phyloP scores from a whole-genome alignment of 2,888 invertebrate species.

The Agonopterix heracliana region DNA sequence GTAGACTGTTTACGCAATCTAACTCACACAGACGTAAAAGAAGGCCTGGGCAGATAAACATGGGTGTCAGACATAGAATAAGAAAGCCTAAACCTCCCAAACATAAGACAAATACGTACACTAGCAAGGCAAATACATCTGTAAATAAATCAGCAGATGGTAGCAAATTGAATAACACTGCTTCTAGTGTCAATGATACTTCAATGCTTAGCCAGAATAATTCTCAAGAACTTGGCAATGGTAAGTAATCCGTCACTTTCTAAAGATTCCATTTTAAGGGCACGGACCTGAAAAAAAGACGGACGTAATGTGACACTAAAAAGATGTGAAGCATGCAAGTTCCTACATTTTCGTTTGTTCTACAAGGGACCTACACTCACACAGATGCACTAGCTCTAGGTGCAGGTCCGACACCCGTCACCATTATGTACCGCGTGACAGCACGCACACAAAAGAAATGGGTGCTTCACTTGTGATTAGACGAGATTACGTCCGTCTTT shows the following conservation, averaged over 20 bases:
- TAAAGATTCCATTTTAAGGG: too few species aligned
- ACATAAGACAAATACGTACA: slow-evolving; percentile 23
- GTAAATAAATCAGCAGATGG: slow-evolving; percentile 13
- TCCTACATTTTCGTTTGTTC: too few species aligned
- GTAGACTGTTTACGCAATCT: slow-evolving; percentile 39
- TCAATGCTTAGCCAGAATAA: slow-evolving; percentile 49
- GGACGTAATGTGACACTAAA: too few species aligned
- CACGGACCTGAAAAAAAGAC: too few species aligned
- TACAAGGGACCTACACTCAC: too few species aligned
- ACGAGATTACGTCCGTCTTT: too few species aligned
- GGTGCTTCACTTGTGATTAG: too few species aligned
- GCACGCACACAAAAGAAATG: too few species aligned
- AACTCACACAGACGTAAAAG: slow-evolving; percentile 43
- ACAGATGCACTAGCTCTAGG: too few species aligned
- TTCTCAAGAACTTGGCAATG: slow-evolving; percentile 48
- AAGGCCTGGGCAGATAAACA: slow-evolving; percentile 78
- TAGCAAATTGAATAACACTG: slow-evolving; percentile 25
- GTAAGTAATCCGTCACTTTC: slow-evolving; percentile 30
- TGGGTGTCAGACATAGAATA: slow-evolving; percentile 79
- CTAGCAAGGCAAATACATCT: slow-evolving; percentile 20
- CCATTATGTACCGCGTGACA: too few species aligned
- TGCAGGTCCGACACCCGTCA: too few species aligned
- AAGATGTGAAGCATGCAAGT: too few species aligned
- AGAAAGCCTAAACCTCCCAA: slow-evolving; percentile 75
- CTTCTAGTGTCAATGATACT: slow-evolving; percentile 24